phyloP scores from a whole-genome alignment of 2,797 vertebrate species.

The Sebastes steindachneri region DNA sequence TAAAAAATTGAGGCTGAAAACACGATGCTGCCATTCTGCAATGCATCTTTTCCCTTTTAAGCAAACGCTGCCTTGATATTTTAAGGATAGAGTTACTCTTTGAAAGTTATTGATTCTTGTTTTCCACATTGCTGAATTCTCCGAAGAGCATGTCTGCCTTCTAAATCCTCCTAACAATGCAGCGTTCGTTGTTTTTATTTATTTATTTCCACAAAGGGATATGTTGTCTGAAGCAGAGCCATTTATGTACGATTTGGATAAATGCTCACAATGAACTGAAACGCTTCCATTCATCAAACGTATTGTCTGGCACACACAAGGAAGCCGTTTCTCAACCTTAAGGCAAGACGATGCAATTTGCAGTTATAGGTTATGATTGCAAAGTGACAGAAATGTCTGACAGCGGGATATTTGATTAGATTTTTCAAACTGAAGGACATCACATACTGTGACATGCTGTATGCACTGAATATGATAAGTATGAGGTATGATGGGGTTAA shows the following conservation, averaged over 20 bases:
- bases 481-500: neutral
- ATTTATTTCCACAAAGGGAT: neutral
- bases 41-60: neutral
- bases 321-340: conserved; percentile 4
- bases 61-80: neutral
- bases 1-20: neutral
- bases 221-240: neutral
- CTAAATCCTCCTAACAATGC: neutral
- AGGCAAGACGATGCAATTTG: neutral
- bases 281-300: neutral
- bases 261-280: neutral
- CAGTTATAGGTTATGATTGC: conserved; percentile 2
- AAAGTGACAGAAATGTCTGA: neutral
- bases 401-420: conserved; percentile 7
- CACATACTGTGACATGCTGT: neutral
- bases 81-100: neutral
- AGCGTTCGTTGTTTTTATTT: neutral
- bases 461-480: neutral
- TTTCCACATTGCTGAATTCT: neutral
- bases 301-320: neutral
- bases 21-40: neutral
- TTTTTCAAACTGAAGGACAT: neutral
- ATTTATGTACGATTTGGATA: neutral
- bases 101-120: neutral
- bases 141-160: neutral